Percentiles rank a stretch among this genome's conserved stretches.
phyloP scores from a whole-genome alignment of 2,113 vertebrate species.

The Pedionomus torquatus region DNA sequence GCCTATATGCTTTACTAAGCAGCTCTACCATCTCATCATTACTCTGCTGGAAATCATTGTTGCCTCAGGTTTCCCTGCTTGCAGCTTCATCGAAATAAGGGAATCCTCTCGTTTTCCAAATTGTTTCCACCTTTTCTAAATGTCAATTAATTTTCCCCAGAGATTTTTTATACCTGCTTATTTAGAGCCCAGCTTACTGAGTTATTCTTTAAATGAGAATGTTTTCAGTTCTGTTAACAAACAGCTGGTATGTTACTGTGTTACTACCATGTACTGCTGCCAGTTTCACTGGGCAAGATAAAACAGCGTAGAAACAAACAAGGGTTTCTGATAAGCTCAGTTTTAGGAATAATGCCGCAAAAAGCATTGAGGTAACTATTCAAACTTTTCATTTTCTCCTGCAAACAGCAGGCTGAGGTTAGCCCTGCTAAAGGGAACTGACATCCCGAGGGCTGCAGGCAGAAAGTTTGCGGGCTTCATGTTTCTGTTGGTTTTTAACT shows the following conservation, averaged over 20 bases:
- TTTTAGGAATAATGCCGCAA: not conserved
- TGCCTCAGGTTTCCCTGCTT: constrained; percentile 42
- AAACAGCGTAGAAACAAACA: not conserved
- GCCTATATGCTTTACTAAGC: constrained; percentile 13
- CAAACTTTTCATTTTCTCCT: not conserved
- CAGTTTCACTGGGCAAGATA: not conserved
- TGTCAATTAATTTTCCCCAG: constrained; percentile 60
- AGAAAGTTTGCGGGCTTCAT: not conserved
- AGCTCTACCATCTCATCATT: constrained; percentile 58
- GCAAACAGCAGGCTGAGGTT: not conserved
- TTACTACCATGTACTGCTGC: not conserved
- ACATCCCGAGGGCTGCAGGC: not conserved
- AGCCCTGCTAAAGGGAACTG: not conserved
- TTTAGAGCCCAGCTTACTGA: constrained; percentile 52
- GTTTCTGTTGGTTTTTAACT: not conserved
- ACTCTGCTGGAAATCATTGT: constrained; percentile 57
- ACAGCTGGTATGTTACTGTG: constrained; percentile 2
- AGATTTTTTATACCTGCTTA: constrained; percentile 61
- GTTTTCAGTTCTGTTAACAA: constrained; percentile 45
- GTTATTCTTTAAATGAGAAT: constrained; percentile 56
- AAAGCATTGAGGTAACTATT: not conserved
- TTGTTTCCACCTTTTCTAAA: constrained; percentile 52
- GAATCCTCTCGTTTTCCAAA: constrained; percentile 54
- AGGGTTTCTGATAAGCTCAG: not conserved
- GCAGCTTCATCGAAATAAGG: constrained; percentile 38